Evolutionary conservation across 2,888 invertebrate species (phyloP).

Genomic region (Venusia cambrica): DNA sequence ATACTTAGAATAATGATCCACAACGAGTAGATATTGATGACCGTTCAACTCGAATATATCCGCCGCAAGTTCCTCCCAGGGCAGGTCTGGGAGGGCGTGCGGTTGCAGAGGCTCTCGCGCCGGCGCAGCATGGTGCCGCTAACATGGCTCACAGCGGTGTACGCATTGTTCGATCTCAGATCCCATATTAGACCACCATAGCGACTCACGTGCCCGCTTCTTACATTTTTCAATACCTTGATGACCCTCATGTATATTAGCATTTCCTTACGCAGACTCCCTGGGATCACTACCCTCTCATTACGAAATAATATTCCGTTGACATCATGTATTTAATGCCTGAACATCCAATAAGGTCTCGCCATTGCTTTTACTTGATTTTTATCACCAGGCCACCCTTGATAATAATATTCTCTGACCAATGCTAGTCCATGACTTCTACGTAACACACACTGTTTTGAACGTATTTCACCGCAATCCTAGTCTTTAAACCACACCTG

Average conservation of each 20-base stretch:
- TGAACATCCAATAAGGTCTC: slow-evolving; percentile 9
- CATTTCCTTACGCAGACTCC: slow-evolving; percentile 7
- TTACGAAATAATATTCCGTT: slow-evolving; percentile 9
- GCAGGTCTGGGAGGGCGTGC: slow-evolving; percentile 13
- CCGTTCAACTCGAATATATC: slow-evolving; percentile 10
- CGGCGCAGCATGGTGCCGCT: slow-evolving; percentile 21
- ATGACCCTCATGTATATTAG: slow-evolving; percentile 13
- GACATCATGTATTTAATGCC: slow-evolving; percentile 5
- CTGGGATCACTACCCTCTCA: slow-evolving; percentile 7
- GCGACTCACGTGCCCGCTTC: slow-evolving; percentile 2
- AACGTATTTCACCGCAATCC: too few species aligned
- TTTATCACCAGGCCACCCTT: slow-evolving; percentile 8
- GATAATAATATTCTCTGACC: slow-evolving; percentile 6
- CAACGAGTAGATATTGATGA: slow-evolving; percentile 5
- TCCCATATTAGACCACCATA: slow-evolving; percentile 10
- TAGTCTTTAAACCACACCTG: too few species aligned
- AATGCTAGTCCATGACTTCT: too few species aligned
- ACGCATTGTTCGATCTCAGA: slow-evolving; percentile 20
- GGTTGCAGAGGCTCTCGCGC: slow-evolving; percentile 23
- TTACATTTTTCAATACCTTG: slow-evolving; percentile 10
- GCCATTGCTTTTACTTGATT: slow-evolving; percentile 2
- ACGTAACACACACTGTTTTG: too few species aligned
- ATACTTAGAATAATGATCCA: slow-evolving; percentile 10
- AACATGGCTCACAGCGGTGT: slow-evolving; percentile 20
- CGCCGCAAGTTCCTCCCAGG: slow-evolving; percentile 9